Percentiles rank a stretch among this genome's conserved stretches.
Conservation (phyloP, 2,888 invertebrate species). For the Hemistola chrysoprasaria region DNA sequence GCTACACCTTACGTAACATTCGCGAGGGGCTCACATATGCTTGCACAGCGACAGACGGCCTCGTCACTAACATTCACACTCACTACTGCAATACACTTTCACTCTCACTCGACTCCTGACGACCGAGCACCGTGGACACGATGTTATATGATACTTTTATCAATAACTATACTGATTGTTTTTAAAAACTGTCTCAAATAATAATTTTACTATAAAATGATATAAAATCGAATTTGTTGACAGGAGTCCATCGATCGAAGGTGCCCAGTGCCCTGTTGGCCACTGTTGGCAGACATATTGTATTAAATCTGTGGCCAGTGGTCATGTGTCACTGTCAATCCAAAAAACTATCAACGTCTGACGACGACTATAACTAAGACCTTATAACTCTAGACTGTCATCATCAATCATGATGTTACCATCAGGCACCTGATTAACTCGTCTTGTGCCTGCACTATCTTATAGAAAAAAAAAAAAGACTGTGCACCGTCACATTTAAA, state of each 20-base stretch:
- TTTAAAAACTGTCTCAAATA: conserved; percentile 31
- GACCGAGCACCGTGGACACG: conserved; percentile 16
- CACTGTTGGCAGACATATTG: conserved; percentile 71
- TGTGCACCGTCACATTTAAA: too few relatives aligned
- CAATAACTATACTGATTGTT: conserved; percentile 10
- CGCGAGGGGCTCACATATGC: conserved; percentile 66
- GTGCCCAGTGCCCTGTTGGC: too few relatives aligned
- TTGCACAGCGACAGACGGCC: conserved; percentile 53
- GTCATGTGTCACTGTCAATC: not conserved
- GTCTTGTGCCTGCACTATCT: too few relatives aligned
- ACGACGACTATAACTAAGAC: too few relatives aligned
- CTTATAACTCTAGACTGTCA: too few relatives aligned
- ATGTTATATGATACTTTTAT: conserved; percentile 4
- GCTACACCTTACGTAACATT: conserved; percentile 76
- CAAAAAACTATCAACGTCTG: too few relatives aligned
- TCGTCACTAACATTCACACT: conserved; percentile 66
- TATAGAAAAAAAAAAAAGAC: too few relatives aligned
- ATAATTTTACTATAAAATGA: conserved; percentile 50
- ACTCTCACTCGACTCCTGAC: conserved; percentile 41
- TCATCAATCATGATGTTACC: too few relatives aligned
- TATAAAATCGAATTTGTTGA: conserved; percentile 64
- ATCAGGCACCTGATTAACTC: too few relatives aligned
- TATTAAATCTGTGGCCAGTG: not conserved
- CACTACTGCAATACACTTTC: conserved; percentile 63
- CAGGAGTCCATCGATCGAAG: conserved; percentile 79